Evolutionary conservation across 2,888 invertebrate genomes (phyloP), one percentile per base, ranked within the genome.

Genomic region (Phorcus lineatus): DNA sequence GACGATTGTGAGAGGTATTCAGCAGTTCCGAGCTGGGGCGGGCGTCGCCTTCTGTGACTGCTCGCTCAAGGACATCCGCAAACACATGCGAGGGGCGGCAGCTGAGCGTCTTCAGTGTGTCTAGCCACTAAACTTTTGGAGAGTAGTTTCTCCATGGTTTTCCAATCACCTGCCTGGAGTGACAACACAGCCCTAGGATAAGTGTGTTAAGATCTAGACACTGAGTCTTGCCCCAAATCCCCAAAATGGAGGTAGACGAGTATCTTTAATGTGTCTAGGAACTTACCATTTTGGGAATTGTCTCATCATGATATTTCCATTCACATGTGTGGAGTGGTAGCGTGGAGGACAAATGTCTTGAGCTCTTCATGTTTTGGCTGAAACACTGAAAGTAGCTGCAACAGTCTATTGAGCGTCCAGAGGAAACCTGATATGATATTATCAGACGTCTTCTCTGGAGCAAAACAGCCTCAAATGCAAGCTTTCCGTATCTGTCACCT

Each of bases 1-100:
- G 94, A 84, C 86, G 67, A 82, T 88, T 53, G 89, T 92, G 36
- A 90, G 90, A 24, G 87, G 88, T 47, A 93, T 93, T 78, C 88
- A 90, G 24, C 91, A 92, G 81, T 92, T 92, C 80, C 88, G 94
- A 74, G 93, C 93, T 4, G 93, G 93, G 22, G 93, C 93, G 0
- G 93, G 93, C 2, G 89, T 93, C 47, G 87, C 92, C 13, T 90
- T 84, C 85, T 91, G 90, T 82, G 85, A 88, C 40, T 85, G 86
- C 66, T 75, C 82, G 36, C 82, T 87, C 13, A 83, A 85, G 40
- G 62, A 82, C 53, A 78, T 86, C 47, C 75, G 83, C 36, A 84
- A 83, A 54, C 79, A 52, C 70, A 70, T 75, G 28, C 13, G 75
- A 22, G 74, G 74, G 22, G 52, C 52, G 24, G 24, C 52, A 24